Evolutionary conservation across 1,140 invertebrate genomes (phyloP), one percentile per base, ranked within the genome.

Genomic region (Hermetia illucens): DNA sequence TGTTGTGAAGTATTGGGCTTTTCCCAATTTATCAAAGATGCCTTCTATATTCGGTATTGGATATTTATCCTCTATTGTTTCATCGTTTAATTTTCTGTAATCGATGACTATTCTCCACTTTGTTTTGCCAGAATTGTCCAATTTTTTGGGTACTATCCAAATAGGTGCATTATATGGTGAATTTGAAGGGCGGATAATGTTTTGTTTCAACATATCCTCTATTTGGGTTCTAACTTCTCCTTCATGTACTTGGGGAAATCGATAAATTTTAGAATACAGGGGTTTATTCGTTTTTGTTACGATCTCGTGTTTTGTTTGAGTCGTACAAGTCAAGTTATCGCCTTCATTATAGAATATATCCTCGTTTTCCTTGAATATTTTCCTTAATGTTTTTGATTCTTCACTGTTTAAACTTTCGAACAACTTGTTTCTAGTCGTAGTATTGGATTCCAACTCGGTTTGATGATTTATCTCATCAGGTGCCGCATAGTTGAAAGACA

Each of bases 21-120:
- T n/a, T n/a, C n/a, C n/a, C n/a, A n/a, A n/a, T n/a, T n/a, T n/a
- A n/a, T n/a, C n/a, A n/a, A n/a, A n/a, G n/a, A n/a, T n/a, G n/a
- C n/a, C n/a, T 21, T 62, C 55, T 12, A 72, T 68, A 29, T 55
- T 50, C 2, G 69, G 70, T 4, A 74, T 37, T 2, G 68, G 70
- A 47, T 58, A 70, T 10, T 18, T 34, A 17, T 59, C 51, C 6
- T 36, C 40, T 4, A 55, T 41, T 2, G 49, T 58, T 18, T 44
- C 39, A 12, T 55, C 41, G 36, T 61, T 63, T 12, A 59, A 40
- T 48, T 48, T 47, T 17, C 49, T 22, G 34, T 49, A 62, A 41
- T 58, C 55, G 5, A 58, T 46, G 3, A 51, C 51, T 8, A 61
- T 12, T 21, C 55, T 22, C 49, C 51, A 58, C 44, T 48, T 53